Conservation (phyloP, 2,113 vertebrate genomes). For the Spea multiplicata region DNA sequence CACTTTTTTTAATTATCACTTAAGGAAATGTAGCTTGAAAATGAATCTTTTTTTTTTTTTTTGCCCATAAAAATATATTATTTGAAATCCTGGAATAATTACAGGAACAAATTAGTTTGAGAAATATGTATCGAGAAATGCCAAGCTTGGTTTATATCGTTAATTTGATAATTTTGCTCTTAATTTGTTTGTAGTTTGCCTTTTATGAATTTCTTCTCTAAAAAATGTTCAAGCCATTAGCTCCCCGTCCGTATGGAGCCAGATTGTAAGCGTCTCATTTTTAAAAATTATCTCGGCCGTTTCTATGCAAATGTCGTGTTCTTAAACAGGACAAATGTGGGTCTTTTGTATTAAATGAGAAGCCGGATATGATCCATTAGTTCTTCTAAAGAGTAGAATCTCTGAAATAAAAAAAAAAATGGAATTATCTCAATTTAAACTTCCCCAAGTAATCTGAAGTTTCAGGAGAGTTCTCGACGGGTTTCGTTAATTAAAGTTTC, state of each 20-base stretch:
- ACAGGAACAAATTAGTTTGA: conserved; percentile 54
- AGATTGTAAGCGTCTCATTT: conserved; percentile 25
- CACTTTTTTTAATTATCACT: conserved; percentile 54
- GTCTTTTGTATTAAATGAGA: background rate
- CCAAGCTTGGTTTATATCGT: conserved; percentile 42
- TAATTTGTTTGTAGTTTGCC: conserved; percentile 44
- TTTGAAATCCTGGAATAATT: conserved; percentile 60
- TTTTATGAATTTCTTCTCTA: conserved; percentile 31
- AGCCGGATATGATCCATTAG: background rate
- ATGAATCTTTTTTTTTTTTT: conserved; percentile 52
- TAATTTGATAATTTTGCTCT: conserved; percentile 36
- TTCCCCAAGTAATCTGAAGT: background rate
- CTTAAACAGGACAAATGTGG: conserved; percentile 36
- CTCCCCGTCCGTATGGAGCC: conserved; percentile 28
- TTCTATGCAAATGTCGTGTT: conserved; percentile 43
- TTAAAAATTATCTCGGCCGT: conserved; percentile 43
- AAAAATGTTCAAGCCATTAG: conserved; percentile 38
- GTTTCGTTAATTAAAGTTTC: too few species aligned
- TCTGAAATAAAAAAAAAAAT: background rate
- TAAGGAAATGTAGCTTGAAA: conserved; percentile 62
- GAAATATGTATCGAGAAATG: conserved; percentile 48
- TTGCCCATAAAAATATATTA: conserved; percentile 52
- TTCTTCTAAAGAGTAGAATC: conserved; percentile 7
- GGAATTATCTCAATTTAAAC: conserved; percentile 4
- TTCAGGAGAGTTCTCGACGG: background rate